phyloP scores from a whole-genome alignment of 2,797 vertebrate genomes.

The Moxostoma hubbsi region DNA sequence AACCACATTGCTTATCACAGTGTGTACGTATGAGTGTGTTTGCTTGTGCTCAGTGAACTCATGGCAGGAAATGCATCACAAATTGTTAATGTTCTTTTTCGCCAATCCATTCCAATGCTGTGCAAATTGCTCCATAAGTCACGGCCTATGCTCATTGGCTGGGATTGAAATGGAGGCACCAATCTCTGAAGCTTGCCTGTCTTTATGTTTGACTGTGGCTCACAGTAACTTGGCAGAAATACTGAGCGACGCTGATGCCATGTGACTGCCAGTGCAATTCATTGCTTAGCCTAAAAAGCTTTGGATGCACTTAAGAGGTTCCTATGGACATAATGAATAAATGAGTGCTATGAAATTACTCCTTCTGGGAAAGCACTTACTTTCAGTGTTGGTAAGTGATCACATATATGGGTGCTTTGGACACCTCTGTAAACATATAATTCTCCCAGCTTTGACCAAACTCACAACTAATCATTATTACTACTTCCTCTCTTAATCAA shows the following conservation, averaged over 20 bases:
- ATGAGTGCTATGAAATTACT: slow-evolving; percentile 59
- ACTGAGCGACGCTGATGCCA: slow-evolving; percentile 47
- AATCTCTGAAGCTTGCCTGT: slow-evolving; percentile 25
- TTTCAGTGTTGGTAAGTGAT: slow-evolving; percentile 58
- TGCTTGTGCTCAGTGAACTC: slow-evolving; percentile 10
- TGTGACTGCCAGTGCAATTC: slow-evolving; percentile 59
- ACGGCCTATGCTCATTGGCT: slow-evolving; percentile 38
- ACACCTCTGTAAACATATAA: slow-evolving; percentile 60
- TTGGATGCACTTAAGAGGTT: slow-evolving; percentile 61
- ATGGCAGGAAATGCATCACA: slow-evolving; percentile 42
- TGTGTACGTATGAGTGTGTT: slow-evolving; percentile 34
- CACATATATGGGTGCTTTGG: slow-evolving; percentile 45
- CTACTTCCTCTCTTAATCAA: slow-evolving; percentile 28
- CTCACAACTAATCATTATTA: slow-evolving; percentile 42
- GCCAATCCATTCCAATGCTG: slow-evolving; percentile 45
- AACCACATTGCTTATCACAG: slow-evolving; percentile 3
- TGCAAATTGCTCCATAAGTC: slow-evolving; percentile 49
- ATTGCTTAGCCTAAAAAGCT: slow-evolving; percentile 62
- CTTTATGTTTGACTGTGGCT: slow-evolving; percentile 30
- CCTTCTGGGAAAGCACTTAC: slow-evolving; percentile 57
- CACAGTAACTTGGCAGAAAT: slow-evolving; percentile 52
- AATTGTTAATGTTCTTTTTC: slow-evolving; percentile 34
- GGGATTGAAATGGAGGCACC: slow-evolving; percentile 14
- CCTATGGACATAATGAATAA: slow-evolving; percentile 64
- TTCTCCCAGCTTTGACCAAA: slow-evolving; percentile 38